These are phyloP conservation scores for Dryadula phaetusa DNA, from an alignment of 2,888 invertebrate genomes.

Conservation along the genomic window DNA sequence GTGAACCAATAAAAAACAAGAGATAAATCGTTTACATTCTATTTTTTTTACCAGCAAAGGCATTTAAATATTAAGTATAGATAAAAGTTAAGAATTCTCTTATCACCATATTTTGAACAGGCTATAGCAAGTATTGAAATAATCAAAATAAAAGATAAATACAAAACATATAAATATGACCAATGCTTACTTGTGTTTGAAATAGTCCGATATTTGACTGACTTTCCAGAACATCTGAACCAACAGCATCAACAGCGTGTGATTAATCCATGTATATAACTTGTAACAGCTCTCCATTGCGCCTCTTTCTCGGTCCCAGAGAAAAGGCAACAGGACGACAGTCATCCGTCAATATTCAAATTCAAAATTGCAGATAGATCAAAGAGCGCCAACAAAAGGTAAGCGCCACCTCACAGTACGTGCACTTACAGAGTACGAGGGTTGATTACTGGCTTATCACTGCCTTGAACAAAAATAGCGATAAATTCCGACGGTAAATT, in stretches of 20 bases:
- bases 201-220: slow-evolving; percentile 78
- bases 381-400: slow-evolving; percentile 13
- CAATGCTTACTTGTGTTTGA: slow-evolving; percentile 73
- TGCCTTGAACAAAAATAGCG: slow-evolving; percentile 66
- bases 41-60: background rate
- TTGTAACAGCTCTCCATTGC: slow-evolving; percentile 79
- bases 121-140: background rate
- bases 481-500: slow-evolving; percentile 55
- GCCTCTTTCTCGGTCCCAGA: slow-evolving; percentile 70
- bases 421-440: slow-evolving; percentile 55
- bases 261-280: slow-evolving; percentile 78
- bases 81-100: background rate
- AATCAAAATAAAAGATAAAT: background rate
- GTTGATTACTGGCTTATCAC: slow-evolving; percentile 62
- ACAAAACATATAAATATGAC: slow-evolving; percentile 12
- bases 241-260: slow-evolving; percentile 75
- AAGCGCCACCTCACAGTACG: slow-evolving; percentile 41
- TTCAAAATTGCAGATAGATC: slow-evolving; percentile 23
- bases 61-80: background rate
- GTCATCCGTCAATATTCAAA: slow-evolving; percentile 70
- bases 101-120: background rate
- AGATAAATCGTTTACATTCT: background rate
- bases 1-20: too few relatives aligned
- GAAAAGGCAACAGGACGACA: slow-evolving; percentile 71
- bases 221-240: slow-evolving; percentile 81